Base-by-base conservation (phyloP, 2,888 invertebrate genomes). In the Cephalotes varians region DNA sequence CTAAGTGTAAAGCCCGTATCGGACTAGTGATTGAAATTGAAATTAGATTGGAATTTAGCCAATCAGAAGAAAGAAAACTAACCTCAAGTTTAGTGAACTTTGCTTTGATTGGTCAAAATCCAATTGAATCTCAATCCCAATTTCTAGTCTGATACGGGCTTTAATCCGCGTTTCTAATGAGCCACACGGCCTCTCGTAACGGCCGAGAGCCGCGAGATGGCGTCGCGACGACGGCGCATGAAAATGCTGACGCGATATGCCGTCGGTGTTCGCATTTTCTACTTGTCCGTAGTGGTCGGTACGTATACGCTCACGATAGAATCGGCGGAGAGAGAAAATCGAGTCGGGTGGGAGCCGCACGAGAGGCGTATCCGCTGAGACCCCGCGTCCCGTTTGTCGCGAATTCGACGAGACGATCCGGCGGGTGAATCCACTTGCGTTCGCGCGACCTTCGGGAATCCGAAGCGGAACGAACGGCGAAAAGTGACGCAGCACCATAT, bases 401-500 rank as follows among this genome's bases (percentile, higher is more conserved):
- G 56, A 12, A 31, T 15, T 3, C 15, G 56, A 28, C n/a, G 25
- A 40, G 12, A 44, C 31, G 6, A 40, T 6, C 2, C 21, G n/a
- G 37, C 34, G 25, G n/a, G 18, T 9, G 40, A 21, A 44, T 44
- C 44, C 37, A 34, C 9, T 44, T 49, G 74, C 47, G 47, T 58
- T 40, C 60, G 62, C 58, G 83, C 69, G 77, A 80, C 73, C 44
- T 40, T 60, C 74, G 67, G 83, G 9, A 51, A 84, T 71, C 80
- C 73, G 80, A 74, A 79, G 85, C 82, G 85, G 81, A 84, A 86
- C 81, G 82, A 80, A 74, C 58, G 49, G 49, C 73, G 86, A 79
- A 87, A 87, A 91, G 91, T 91, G 91, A 90, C 89, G 90, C 90
- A 91, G 87, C 88, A 88, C 81, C 86, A 86, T 90, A 88, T 86